phyloP scores from a whole-genome alignment of 1,140 invertebrate genomes.

The Spodoptera frugiperda region DNA sequence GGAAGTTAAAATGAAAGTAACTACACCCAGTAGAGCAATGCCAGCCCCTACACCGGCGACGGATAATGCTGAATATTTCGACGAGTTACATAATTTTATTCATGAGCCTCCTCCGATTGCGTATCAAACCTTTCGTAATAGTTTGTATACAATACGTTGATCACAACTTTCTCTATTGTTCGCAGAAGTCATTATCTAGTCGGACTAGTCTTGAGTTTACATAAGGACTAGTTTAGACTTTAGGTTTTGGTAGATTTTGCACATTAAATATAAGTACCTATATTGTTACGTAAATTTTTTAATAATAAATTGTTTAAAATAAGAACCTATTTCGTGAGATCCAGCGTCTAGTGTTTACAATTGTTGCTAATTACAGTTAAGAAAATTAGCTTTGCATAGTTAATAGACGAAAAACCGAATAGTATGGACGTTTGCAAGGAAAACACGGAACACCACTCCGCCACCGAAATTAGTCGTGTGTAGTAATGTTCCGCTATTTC shows the following conservation, averaged over 20 bases:
- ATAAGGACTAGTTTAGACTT: too few relatives aligned
- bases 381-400: neutral
- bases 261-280: too few relatives aligned
- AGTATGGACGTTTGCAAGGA: conserved; percentile 1
- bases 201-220: neutral
- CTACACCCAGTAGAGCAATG: conserved; percentile 79
- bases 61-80: conserved; percentile 76
- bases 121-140: conserved; percentile 52
- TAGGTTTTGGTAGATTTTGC: too few relatives aligned
- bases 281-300: too few relatives aligned
- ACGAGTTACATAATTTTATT: conserved; percentile 80
- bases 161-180: conserved; percentile 32
- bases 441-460: conserved; percentile 20
- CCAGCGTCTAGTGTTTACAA: too few relatives aligned
- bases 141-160: conserved; percentile 34
- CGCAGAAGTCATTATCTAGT: neutral
- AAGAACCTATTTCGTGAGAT: too few relatives aligned
- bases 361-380: neutral
- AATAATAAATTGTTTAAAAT: too few relatives aligned
- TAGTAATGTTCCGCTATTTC: conserved; percentile 11
- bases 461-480: conserved; percentile 15
- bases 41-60: conserved; percentile 66
- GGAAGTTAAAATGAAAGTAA: conserved; percentile 85
- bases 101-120: conserved; percentile 72
- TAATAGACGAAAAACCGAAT: conserved; percentile 5